A percentile compares a stretch with the other conserved stretches of the same genome.
phyloP scores from a whole-genome alignment of 1,140 invertebrate species.

The Charaxes varanes region DNA sequence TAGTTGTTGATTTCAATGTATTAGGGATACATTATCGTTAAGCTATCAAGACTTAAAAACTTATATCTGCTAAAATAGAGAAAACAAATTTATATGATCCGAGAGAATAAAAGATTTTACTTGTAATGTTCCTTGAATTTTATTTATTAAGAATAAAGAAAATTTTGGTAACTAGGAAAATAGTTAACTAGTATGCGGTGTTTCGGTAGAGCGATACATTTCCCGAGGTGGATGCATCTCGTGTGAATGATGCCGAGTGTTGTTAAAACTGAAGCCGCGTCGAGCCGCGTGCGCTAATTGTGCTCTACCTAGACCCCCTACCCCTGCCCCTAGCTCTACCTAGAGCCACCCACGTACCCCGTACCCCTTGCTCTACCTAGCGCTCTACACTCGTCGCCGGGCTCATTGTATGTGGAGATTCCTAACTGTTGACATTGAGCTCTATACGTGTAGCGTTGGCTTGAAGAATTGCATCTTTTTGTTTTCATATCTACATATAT shows the following conservation, averaged over 20 bases:
- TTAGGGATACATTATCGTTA: too few relatives aligned
- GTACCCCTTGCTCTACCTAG: slow-evolving; percentile 33
- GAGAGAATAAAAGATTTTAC: too few relatives aligned
- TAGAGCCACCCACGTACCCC: too few relatives aligned
- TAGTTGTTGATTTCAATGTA: too few relatives aligned
- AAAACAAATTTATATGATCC: too few relatives aligned
- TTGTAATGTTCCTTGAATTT: too few relatives aligned
- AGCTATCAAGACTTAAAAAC: too few relatives aligned
- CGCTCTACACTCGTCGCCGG: slow-evolving; percentile 55
- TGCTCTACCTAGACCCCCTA: slow-evolving; percentile 42
- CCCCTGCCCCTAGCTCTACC: slow-evolving; percentile 14
- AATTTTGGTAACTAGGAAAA: too few relatives aligned
- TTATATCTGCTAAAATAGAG: too few relatives aligned
- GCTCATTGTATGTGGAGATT: slow-evolving; percentile 47
- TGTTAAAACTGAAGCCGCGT: slow-evolving; percentile 70
- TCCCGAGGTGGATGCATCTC: slow-evolving; percentile 38
- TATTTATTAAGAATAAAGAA: too few relatives aligned
- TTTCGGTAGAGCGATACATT: background rate
- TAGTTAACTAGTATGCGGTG: too few relatives aligned
- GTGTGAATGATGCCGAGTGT: slow-evolving; percentile 64
- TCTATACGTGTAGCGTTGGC: slow-evolving; percentile 25
- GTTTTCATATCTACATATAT: too few relatives aligned
- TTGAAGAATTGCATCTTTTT: slow-evolving; percentile 34
- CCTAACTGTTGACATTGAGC: slow-evolving; percentile 65
- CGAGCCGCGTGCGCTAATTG: slow-evolving; percentile 69